phyloP scores from a whole-genome alignment of 2,113 vertebrate genomes.

The Myotis lucifugus region DNA sequence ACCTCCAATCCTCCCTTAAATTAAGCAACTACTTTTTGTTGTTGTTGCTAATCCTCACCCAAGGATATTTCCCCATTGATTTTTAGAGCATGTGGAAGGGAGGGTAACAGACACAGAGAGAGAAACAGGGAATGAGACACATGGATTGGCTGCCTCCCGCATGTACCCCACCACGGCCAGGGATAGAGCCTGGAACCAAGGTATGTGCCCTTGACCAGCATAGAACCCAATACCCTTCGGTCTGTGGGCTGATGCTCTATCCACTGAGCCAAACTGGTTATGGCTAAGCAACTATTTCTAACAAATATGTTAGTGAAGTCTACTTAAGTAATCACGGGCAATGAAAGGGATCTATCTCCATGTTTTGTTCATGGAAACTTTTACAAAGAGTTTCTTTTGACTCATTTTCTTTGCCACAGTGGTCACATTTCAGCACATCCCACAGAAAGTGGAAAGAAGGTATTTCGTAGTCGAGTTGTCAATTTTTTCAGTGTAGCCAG shows the following conservation, averaged over 20 bases:
- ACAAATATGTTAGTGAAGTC: neutral
- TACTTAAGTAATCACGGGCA: neutral
- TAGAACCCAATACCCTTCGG: too few species aligned
- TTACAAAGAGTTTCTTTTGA: slow-evolving; percentile 17
- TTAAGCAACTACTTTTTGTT: neutral
- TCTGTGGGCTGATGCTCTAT: too few species aligned
- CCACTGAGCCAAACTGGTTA: too few species aligned
- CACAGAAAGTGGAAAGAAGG: neutral
- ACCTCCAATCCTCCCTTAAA: neutral
- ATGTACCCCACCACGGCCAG: too few species aligned
- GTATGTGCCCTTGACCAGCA: too few species aligned
- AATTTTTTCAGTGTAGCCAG: neutral
- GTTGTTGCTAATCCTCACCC: too few species aligned
- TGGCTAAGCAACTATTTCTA: slow-evolving; percentile 14
- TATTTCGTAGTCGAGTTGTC: neutral
- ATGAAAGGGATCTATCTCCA: neutral
- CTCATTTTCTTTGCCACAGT: neutral
- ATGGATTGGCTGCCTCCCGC: too few species aligned
- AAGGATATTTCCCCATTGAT: too few species aligned
- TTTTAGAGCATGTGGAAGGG: too few species aligned
- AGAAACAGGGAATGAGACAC: too few species aligned
- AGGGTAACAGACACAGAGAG: too few species aligned
- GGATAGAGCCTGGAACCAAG: too few species aligned
- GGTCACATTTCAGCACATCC: neutral
- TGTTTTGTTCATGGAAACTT: neutral